Evolutionary conservation across 2,797 vertebrate genomes (phyloP).

Genomic region (Halcyon smyrnensis): DNA sequence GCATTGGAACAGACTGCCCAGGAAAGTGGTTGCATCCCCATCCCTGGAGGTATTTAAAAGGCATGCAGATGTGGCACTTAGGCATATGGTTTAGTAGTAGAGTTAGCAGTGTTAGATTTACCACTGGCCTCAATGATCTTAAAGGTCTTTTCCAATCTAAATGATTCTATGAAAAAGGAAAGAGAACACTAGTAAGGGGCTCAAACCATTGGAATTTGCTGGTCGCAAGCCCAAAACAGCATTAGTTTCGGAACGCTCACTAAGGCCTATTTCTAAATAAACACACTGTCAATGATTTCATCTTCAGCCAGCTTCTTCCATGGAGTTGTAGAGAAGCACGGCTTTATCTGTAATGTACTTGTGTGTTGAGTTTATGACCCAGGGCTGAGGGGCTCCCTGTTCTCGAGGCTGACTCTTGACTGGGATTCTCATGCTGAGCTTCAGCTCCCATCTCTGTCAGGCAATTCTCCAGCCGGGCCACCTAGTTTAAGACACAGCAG

Average conservation of each 20-base stretch:
- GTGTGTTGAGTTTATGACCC: background rate
- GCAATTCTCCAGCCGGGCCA: constrained; percentile 4
- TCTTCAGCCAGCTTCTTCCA: background rate
- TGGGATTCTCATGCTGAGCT: background rate
- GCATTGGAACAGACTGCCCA: background rate
- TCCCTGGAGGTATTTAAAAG: background rate
- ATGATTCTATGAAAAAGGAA: background rate
- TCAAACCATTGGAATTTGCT: background rate
- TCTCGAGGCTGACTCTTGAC: background rate
- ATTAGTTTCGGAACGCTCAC: background rate
- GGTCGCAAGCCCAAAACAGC: background rate
- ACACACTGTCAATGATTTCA: background rate
- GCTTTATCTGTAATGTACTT: background rate
- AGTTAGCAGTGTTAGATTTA: background rate
- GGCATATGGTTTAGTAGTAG: background rate
- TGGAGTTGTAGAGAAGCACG: background rate
- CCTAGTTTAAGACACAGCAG: background rate
- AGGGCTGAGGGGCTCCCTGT: background rate
- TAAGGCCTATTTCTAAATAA: background rate
- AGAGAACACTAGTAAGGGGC: background rate
- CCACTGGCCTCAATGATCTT: background rate
- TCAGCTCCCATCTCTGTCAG: background rate
- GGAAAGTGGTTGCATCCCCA: background rate
- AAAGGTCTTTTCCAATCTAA: background rate
- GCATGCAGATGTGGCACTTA: background rate